Evolutionary conservation across 2,797 vertebrate species (phyloP), one percentile per base, ranked within the genome.

Genomic region (Danio choprae): DNA sequence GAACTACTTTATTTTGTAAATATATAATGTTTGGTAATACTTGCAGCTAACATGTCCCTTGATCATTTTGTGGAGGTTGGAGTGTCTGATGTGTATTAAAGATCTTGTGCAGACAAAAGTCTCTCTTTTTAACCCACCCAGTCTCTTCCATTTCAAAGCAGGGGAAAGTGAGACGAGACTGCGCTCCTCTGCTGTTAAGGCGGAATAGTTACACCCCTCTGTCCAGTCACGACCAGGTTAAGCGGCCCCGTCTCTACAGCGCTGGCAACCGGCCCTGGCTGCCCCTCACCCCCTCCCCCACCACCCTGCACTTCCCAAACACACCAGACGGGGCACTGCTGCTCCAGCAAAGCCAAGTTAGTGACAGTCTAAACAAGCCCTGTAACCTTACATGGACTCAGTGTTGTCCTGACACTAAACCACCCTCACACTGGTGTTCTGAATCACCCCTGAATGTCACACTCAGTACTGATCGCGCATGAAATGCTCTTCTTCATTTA

Each of bases 181-280:
- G 94, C 81, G 90, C 91, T 89, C 95, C 96, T 74, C 83, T 89
- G 77, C 94, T 96, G 90, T 95, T 95, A 87, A 95, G 97, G 86
- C 94, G 97, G 91, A 98, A 96, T 96, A 98, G 97, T 95, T 97
- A 97, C 89, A 98, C 96, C 12, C 97, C 96, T 38, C 92, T 97
- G 92, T 96, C 96, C 94, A 96, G 96, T 93, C 92, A 93, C 79
- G 96, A 96, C 93, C 94, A 93, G 89, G 89, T 95, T 90, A 95
- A 95, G 92, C 96, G 96, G 67, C 96, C 95, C 43, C 92, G 96
- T 88, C 97, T 97, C 91, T 96, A 96, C 96, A 97, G 97, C 80
- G 94, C 95, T 20, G 97, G 96, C 88, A 98, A 96, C 94, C 92
- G 94, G 86, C 96, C 97, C 82, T 96, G 93, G 90, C 91, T 93